These are phyloP conservation scores for Thrips palmi DNA, from an alignment of 1,140 invertebrate species.

Conservation along the genomic window DNA sequence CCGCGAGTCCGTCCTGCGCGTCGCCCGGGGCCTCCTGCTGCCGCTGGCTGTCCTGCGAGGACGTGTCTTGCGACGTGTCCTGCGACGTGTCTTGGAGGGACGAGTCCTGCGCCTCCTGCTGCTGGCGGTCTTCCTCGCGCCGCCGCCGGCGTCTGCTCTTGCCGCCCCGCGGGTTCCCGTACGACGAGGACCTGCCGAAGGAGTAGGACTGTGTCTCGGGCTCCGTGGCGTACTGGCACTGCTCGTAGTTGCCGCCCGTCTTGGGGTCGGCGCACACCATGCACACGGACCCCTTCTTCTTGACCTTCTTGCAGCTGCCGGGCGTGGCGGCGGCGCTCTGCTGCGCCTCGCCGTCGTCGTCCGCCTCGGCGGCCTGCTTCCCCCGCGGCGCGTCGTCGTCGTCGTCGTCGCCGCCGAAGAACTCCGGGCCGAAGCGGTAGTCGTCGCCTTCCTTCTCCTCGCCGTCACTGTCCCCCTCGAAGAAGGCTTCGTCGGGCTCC, in stretches of 20 bases:
- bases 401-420: conserved; percentile 3
- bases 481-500: too few relatives aligned
- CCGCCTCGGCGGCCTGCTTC: conserved; percentile 14
- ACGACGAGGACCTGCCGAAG: too few relatives aligned
- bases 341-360: conserved; percentile 16
- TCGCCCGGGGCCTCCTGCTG: too few relatives aligned
- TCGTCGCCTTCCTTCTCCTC: conserved; percentile 7
- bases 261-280: conserved; percentile 43
- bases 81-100: conserved; percentile 6
- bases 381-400: neutral
- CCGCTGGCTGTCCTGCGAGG: neutral
- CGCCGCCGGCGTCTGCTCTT: too few relatives aligned
- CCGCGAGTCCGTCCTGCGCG: neutral
- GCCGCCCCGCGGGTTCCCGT: conserved; percentile 1
- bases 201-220: conserved; percentile 46
- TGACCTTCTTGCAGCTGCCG: conserved; percentile 37
- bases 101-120: too few relatives aligned
- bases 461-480: too few relatives aligned
- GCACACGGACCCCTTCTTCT: conserved; percentile 41
- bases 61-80: conserved; percentile 11
- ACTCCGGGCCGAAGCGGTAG: conserved; percentile 13
- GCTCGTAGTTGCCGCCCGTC: conserved; percentile 47
- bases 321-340: conserved; percentile 16
- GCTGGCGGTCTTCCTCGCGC: too few relatives aligned
- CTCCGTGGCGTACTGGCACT: conserved; percentile 44